Evolutionary conservation across 2,113 vertebrate species (phyloP).

Genomic region (Oceanodroma tethys): DNA sequence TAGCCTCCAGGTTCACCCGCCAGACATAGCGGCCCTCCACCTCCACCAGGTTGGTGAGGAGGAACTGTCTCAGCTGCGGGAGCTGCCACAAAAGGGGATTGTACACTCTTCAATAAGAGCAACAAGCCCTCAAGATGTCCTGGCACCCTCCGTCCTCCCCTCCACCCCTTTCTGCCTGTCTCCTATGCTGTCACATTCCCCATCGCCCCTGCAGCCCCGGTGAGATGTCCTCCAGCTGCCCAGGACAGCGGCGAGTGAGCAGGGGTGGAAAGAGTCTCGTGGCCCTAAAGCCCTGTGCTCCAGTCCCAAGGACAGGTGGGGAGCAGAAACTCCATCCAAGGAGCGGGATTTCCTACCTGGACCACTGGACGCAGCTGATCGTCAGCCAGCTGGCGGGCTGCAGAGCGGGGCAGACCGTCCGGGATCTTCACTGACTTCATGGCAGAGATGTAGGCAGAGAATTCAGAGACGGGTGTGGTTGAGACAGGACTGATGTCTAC

Average conservation of each 20-base stretch:
- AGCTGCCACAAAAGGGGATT: conserved; percentile 57
- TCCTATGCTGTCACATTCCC: neutral
- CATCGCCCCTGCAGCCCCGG: neutral
- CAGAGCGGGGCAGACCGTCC: conserved; percentile 78
- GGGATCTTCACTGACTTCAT: conserved; percentile 85
- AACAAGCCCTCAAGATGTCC: neutral
- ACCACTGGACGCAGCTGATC: conserved; percentile 79
- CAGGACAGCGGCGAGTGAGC: neutral
- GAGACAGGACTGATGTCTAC: conserved; percentile 86
- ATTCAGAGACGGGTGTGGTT: conserved; percentile 57
- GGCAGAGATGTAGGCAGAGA: conserved; percentile 80
- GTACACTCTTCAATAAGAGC: fast-evolving
- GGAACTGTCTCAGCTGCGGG: conserved; percentile 82
- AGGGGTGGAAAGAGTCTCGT: neutral
- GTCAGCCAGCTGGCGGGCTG: conserved; percentile 84
- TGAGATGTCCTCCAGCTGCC: neutral
- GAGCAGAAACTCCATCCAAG: neutral
- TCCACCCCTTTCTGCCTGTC: neutral
- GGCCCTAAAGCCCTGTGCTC: neutral
- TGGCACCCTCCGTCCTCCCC: neutral
- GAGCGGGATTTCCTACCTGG: conserved; percentile 69
- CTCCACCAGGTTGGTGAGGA: conserved; percentile 92
- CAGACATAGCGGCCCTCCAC: conserved; percentile 79
- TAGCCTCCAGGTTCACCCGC: conserved; percentile 89
- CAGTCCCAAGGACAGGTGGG: neutral